Conservation (phyloP, 1,140 invertebrate species). For the Andrena cerasifolii region DNA sequence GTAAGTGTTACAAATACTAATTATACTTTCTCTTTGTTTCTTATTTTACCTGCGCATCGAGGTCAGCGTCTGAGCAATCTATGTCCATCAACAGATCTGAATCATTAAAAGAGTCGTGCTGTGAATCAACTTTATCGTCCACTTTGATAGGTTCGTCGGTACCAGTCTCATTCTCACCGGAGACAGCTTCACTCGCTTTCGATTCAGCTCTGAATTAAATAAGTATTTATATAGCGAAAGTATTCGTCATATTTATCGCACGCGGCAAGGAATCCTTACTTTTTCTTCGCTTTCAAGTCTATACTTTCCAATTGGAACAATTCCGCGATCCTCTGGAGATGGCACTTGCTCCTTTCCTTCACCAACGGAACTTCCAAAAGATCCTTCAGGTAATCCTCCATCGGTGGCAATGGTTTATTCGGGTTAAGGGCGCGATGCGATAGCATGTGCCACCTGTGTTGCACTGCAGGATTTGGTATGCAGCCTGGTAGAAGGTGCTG, state of each 20-base stretch:
- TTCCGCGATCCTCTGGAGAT: conserved; percentile 43
- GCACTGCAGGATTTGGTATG: conserved; percentile 54
- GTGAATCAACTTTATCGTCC: not conserved
- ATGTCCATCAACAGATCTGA: not conserved
- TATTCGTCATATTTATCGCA: not conserved
- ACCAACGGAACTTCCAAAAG: conserved; percentile 41
- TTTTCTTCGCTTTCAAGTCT: not conserved
- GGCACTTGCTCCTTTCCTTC: conserved; percentile 28
- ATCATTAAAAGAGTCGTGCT: conserved; percentile 2
- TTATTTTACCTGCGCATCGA: conserved; percentile 38
- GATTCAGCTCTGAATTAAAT: not conserved
- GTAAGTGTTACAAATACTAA: not conserved
- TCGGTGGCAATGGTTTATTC: conserved; percentile 54
- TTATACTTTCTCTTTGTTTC: not conserved
- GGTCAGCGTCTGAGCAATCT: conserved; percentile 27
- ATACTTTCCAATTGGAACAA: conserved; percentile 50
- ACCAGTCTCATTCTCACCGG: not conserved
- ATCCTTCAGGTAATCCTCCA: conserved; percentile 50
- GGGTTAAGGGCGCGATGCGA: conserved; percentile 64
- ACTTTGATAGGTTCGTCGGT: not conserved
- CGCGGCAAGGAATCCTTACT: not conserved
- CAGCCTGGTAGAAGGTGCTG: conserved; percentile 57
- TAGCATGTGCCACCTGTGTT: conserved; percentile 62
- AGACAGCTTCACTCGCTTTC: not conserved
- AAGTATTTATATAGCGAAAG: not conserved